These are phyloP conservation scores for Chromis chromis DNA, from an alignment of 2,797 vertebrate species.

Conservation along the genomic window DNA sequence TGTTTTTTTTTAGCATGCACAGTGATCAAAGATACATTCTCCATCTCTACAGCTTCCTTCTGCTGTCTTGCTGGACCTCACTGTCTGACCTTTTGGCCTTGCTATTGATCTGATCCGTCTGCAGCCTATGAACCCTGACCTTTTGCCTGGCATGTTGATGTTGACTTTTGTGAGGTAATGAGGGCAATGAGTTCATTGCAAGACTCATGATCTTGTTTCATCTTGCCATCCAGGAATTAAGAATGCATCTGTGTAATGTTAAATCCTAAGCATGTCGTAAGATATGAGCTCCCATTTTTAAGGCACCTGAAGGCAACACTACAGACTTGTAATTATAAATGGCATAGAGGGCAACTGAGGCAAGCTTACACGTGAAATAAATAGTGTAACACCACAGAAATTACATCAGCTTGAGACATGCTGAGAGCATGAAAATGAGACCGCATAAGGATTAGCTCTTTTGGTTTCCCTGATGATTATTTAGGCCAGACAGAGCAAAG, in stretches of 20 bases:
- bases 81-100: constrained; percentile 78
- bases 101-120: constrained; percentile 81
- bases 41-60: constrained; percentile 36
- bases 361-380: constrained; percentile 42
- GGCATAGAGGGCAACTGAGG: constrained; percentile 48
- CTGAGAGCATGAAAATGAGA: constrained; percentile 51
- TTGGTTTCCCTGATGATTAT: constrained; percentile 47
- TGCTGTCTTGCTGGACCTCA: constrained; percentile 55
- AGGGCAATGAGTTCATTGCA: constrained; percentile 47
- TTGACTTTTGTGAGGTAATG: constrained; percentile 73
- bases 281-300: constrained; percentile 26
- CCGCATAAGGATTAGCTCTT: constrained; percentile 48
- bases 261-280: constrained; percentile 15
- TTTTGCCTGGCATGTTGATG: constrained; percentile 58
- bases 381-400: constrained; percentile 52
- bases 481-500: constrained; percentile 45
- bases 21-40: constrained; percentile 49
- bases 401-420: constrained; percentile 60
- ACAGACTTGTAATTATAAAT: constrained; percentile 36
- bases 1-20: constrained; percentile 14
- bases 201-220: constrained; percentile 31
- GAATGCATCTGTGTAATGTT: not conserved
- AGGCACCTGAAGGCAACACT: constrained; percentile 20
- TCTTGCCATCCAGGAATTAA: not conserved
- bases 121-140: constrained; percentile 77